phyloP scores from a whole-genome alignment of 2,888 invertebrate genomes.

The Zygogramma bicolorata region DNA sequence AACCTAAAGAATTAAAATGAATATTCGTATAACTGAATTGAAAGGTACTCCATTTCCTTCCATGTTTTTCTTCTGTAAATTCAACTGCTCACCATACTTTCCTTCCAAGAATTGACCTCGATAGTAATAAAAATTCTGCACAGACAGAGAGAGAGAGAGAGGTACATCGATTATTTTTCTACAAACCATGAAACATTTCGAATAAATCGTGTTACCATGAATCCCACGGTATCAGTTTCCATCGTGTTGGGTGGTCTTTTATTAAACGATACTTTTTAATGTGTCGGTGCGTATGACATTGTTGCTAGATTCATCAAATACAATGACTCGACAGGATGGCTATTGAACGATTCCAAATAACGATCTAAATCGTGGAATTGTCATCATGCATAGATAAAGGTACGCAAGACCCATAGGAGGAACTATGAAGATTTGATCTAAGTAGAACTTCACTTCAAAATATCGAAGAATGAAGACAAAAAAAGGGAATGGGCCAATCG shows the following conservation, averaged over 20 bases:
- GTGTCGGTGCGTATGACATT: not conserved
- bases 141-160: too few relatives aligned
- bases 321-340: not conserved
- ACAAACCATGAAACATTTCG: not conserved
- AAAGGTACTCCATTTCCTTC: too few relatives aligned
- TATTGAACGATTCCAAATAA: not conserved
- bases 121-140: too few relatives aligned
- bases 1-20: too few relatives aligned
- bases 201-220: not conserved
- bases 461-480: too few relatives aligned
- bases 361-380: not conserved
- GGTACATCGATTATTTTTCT: not conserved
- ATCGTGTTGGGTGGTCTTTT: not conserved
- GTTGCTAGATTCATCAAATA: not conserved
- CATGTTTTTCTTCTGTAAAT: too few relatives aligned
- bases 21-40: too few relatives aligned
- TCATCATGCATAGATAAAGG: not conserved
- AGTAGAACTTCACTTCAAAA: too few relatives aligned
- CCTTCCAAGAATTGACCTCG: too few relatives aligned
- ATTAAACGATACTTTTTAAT: not conserved
- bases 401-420: not conserved
- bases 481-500: too few relatives aligned
- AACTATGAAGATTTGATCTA: too few relatives aligned
- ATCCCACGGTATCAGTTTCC: not conserved
- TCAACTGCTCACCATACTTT: too few relatives aligned